Evolutionary conservation across 2,113 vertebrate genomes (phyloP).

Genomic region (Phylloscopus trochiloides): DNA sequence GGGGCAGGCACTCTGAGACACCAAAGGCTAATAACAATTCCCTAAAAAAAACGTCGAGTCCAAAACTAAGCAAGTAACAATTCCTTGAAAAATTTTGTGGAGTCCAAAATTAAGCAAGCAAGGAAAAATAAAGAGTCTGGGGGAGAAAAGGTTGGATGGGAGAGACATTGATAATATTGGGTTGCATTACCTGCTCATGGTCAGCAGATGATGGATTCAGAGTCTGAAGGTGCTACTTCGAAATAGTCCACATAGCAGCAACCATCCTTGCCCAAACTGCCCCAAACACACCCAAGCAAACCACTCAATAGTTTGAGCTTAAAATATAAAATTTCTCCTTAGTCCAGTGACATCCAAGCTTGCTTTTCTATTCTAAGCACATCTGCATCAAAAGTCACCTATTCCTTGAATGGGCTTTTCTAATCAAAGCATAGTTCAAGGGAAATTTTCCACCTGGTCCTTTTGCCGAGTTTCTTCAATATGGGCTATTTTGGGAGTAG

Average conservation of each 20-base stretch:
- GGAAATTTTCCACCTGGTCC: neutral
- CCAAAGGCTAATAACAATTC: neutral
- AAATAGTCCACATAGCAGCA: neutral
- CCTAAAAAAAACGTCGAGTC: neutral
- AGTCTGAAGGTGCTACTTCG: neutral
- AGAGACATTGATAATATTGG: neutral
- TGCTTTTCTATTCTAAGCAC: neutral
- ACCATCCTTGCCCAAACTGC: neutral
- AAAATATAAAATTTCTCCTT: neutral
- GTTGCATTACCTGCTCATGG: neutral
- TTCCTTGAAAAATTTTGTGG: neutral
- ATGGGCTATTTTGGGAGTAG: neutral
- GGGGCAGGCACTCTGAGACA: neutral
- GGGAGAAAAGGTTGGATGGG: neutral
- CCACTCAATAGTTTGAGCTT: neutral
- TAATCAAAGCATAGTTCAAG: neutral
- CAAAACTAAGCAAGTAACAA: neutral
- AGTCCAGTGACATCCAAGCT: neutral
- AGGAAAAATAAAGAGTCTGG: neutral
- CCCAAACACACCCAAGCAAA: neutral
- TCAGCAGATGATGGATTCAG: neutral
- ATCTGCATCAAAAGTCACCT: neutral
- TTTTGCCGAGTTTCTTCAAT: neutral
- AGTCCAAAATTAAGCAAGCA: neutral
- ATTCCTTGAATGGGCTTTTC: neutral